Conservation (phyloP, 2,113 vertebrate genomes). For the Xiphophorus maculatus region DNA sequence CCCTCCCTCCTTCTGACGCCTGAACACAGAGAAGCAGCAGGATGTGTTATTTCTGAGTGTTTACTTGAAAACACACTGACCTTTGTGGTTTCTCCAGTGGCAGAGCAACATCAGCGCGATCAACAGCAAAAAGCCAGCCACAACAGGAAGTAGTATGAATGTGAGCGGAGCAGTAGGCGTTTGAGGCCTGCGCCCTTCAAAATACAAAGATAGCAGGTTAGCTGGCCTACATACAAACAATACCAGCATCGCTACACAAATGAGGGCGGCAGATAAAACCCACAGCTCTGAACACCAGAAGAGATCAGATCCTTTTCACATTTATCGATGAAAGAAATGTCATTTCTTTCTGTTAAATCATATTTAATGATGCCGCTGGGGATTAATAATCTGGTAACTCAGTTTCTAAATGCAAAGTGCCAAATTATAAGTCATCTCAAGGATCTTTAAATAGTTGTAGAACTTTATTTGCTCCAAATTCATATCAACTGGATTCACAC, state of each 20-base stretch:
- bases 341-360: neutral
- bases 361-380: neutral
- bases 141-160: slow-evolving; percentile 22
- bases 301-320: neutral
- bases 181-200: neutral
- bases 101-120: slow-evolving; percentile 19
- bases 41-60: neutral
- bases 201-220: slow-evolving; percentile 20
- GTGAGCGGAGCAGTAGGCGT: accelerated
- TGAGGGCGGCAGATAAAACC: neutral
- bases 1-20: neutral
- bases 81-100: slow-evolving; percentile 23
- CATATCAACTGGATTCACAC: neutral
- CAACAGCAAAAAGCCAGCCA: slow-evolving; percentile 8
- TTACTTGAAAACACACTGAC: slow-evolving; percentile 19
- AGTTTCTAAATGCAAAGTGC: neutral
- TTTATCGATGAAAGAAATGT: neutral
- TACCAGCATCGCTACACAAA: accelerated
- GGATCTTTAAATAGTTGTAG: neutral
- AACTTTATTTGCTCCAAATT: neutral
- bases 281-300: neutral
- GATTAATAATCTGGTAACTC: neutral
- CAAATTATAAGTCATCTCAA: neutral
- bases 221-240: slow-evolving; percentile 14
- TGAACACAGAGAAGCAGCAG: neutral